Conservation (phyloP, 2,797 vertebrate species). For the Salmo trutta region DNA sequence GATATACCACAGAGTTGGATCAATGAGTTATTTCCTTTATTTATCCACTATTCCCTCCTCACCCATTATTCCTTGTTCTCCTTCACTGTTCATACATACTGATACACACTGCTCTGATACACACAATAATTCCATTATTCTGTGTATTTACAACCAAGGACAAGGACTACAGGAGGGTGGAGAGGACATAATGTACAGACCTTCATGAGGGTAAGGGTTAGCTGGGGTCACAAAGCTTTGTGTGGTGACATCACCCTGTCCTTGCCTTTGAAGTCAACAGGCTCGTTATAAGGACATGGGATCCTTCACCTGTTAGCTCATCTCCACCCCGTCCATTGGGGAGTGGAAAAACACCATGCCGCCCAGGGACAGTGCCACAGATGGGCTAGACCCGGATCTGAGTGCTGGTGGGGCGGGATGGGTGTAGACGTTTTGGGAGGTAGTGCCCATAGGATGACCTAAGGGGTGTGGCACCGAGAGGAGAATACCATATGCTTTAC, state of each 20-base stretch:
- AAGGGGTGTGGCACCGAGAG: conserved; percentile 30
- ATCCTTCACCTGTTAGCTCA: neutral
- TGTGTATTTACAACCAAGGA: no score
- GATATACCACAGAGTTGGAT: neutral
- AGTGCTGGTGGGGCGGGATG: conserved; percentile 15
- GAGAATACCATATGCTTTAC: conserved; percentile 61
- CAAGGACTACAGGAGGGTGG: no score
- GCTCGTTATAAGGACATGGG: neutral
- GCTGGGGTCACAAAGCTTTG: neutral
- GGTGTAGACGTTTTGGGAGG: conserved; percentile 17
- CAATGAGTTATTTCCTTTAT: neutral
- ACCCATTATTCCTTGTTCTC: neutral
- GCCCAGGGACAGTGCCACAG: conserved; percentile 51
- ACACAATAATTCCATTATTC: neutral
- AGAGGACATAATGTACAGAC: neutral
- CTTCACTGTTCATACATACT: neutral
- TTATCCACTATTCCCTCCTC: neutral
- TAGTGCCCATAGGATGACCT: conserved; percentile 37
- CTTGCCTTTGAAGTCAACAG: neutral
- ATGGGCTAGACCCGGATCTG: conserved; percentile 50
- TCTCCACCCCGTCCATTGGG: neutral
- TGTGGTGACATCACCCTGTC: neutral
- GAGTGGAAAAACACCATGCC: conserved; percentile 41
- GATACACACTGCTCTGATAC: neutral
- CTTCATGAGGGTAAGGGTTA: neutral